Evolutionary conservation across 2,113 vertebrate species (phyloP).

Genomic region (Solenodon paradoxus): DNA sequence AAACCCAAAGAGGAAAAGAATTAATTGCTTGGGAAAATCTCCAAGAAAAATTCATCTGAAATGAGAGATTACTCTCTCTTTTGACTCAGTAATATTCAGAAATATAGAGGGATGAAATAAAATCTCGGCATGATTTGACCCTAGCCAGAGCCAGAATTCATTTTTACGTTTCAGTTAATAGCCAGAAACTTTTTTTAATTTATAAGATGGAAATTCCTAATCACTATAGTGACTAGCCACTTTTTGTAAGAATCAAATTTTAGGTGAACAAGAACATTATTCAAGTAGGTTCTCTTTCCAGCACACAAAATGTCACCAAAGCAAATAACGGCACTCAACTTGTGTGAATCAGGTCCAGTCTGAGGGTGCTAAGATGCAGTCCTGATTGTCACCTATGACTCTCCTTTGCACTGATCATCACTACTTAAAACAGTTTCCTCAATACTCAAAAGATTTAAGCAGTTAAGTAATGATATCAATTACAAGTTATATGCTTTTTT

Average conservation of each 20-base stretch:
- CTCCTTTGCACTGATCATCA: background rate
- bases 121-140: conserved; percentile 33
- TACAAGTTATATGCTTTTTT: background rate
- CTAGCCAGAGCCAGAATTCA: conserved; percentile 18
- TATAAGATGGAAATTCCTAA: conserved; percentile 4
- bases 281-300: background rate
- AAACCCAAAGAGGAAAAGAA: background rate
- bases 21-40: conserved; percentile 9
- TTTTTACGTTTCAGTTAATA: conserved; percentile 16
- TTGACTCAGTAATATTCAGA: conserved; percentile 18
- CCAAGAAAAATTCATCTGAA: conserved; percentile 12
- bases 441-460: background rate
- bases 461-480: background rate
- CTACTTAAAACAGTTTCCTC: background rate
- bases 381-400: no score
- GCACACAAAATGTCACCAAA: conserved; percentile 13
- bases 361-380: background rate
- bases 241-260: conserved; percentile 32
- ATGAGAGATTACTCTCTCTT: background rate
- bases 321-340: background rate
- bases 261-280: conserved; percentile 9
- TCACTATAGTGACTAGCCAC: background rate
- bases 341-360: background rate
- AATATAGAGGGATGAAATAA: background rate
- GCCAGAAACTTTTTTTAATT: background rate